phyloP scores from a whole-genome alignment of 2,797 vertebrate genomes.

The Amazonetta brasiliensis region DNA sequence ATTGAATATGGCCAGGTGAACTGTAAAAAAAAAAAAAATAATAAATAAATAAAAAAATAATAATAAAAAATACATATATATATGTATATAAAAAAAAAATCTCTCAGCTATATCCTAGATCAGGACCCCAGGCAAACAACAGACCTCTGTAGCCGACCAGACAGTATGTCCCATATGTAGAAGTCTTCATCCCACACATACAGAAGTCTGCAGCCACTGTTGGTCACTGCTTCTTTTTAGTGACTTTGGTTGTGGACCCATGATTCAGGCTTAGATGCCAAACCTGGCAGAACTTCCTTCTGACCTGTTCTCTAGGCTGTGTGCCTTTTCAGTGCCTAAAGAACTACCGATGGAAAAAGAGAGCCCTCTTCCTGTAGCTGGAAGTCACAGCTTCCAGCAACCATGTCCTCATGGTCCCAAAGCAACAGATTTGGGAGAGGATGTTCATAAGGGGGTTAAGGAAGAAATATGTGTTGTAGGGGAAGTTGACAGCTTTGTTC shows the following conservation, averaged over 20 bases:
- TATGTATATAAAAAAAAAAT: neutral
- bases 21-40: fast-evolving
- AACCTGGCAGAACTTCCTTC: neutral
- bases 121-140: neutral
- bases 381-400: neutral
- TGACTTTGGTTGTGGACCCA: neutral
- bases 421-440: neutral
- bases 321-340: fast-evolving
- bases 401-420: fast-evolving
- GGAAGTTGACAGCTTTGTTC: neutral
- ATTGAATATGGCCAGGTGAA: neutral
- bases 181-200: neutral
- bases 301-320: neutral
- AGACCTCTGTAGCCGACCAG: neutral
- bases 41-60: too few species aligned
- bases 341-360: neutral
- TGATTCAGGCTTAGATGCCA: neutral
- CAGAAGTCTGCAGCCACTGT: neutral
- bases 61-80: too few species aligned
- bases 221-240: neutral
- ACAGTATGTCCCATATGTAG: neutral
- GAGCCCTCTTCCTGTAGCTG: neutral
- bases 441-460: neutral
- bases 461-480: too few species aligned
- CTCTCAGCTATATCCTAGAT: neutral